These are phyloP conservation scores for Doryteuthis pealeii DNA, from an alignment of 1,140 invertebrate genomes.

Conservation along the genomic window DNA sequence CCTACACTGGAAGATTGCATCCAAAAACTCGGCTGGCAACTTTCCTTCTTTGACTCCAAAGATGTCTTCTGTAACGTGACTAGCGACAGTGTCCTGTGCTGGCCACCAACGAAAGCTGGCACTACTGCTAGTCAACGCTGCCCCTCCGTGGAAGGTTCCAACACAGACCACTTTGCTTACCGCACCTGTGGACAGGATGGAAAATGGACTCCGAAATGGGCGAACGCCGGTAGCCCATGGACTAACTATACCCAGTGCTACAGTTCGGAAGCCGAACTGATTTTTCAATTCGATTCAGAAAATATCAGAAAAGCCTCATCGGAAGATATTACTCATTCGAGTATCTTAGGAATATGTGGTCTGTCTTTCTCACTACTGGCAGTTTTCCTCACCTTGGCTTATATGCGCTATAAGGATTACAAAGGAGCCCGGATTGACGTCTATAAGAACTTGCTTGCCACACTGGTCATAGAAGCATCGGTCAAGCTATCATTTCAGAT, in stretches of 20 bases:
- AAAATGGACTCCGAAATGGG: conserved; percentile 13
- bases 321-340: background rate
- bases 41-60: background rate
- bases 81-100: conserved; percentile 20
- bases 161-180: conserved; percentile 15
- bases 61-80: background rate
- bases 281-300: background rate
- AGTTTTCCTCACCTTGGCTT: background rate
- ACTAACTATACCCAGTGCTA: background rate
- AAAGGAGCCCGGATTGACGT: background rate
- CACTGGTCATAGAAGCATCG: background rate
- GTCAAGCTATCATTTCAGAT: conserved; percentile 5
- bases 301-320: background rate
- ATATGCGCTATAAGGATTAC: background rate
- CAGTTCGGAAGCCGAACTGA: background rate
- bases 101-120: conserved; percentile 19
- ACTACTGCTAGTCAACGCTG: conserved; percentile 13
- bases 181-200: conserved; percentile 12
- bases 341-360: background rate
- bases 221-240: background rate
- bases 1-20: background rate
- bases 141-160: conserved; percentile 13
- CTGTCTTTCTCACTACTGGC: background rate
- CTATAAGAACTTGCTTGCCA: background rate
- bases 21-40: background rate